Percentiles rank a stretch among this genome's conserved stretches.
phyloP scores from a whole-genome alignment of 1,140 invertebrate genomes.

The Plutomurus gul region DNA sequence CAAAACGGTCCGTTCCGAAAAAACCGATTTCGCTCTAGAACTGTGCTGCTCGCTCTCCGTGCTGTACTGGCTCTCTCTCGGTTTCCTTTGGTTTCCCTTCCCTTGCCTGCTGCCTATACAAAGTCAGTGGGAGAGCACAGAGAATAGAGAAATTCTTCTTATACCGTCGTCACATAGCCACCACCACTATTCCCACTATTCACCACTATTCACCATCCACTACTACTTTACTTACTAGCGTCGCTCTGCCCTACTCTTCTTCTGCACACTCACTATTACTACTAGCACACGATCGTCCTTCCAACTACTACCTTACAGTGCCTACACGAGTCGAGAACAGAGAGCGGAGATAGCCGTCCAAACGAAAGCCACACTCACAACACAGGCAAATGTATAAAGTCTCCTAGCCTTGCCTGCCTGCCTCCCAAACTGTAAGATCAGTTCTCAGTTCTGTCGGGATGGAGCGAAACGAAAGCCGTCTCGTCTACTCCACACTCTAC shows the following conservation, averaged over 20 bases:
- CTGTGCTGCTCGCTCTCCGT: background rate
- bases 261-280: too few relatives aligned
- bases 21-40: constrained; percentile 31
- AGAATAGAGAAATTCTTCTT: too few relatives aligned
- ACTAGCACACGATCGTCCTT: too few relatives aligned
- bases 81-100: too few relatives aligned
- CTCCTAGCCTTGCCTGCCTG: too few relatives aligned
- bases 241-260: background rate
- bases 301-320: background rate
- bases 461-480: constrained; percentile 2
- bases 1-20: constrained; percentile 12
- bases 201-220: too few relatives aligned
- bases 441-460: background rate
- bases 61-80: background rate
- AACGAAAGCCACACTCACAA: background rate
- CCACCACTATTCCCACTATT: too few relatives aligned
- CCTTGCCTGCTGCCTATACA: too few relatives aligned
- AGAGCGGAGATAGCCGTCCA: constrained; percentile 10
- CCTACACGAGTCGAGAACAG: background rate
- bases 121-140: too few relatives aligned
- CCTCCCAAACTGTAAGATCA: background rate
- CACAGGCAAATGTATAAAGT: background rate
- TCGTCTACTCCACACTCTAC: background rate
- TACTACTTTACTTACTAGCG: too few relatives aligned
- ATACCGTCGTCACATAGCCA: too few relatives aligned